phyloP scores from a whole-genome alignment of 2,113 vertebrate species.

The Dromas ardeola region DNA sequence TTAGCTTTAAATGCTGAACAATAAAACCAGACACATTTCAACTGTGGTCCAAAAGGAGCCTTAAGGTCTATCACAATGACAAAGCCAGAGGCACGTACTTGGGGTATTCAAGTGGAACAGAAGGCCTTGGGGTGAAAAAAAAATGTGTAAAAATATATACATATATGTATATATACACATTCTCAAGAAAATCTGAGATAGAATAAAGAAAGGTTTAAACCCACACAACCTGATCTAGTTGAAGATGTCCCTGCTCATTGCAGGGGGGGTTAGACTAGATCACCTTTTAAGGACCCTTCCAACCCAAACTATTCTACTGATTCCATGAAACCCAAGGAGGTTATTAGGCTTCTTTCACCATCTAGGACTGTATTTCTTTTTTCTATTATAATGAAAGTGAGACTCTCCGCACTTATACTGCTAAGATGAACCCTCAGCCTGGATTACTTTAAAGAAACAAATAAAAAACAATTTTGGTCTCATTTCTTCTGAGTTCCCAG shows the following conservation, averaged over 20 bases:
- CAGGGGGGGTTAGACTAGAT: neutral
- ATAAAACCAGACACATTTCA: neutral
- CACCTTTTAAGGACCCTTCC: neutral
- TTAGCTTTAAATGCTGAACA: neutral
- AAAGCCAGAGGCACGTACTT: neutral
- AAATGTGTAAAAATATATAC: no score
- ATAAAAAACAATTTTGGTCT: neutral
- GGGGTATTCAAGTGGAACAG: neutral
- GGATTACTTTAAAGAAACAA: neutral
- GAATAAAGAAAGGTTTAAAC: neutral
- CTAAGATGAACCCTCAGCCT: neutral
- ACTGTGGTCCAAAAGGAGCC: neutral
- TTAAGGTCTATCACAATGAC: neutral
- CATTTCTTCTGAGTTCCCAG: neutral
- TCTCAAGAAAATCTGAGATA: neutral
- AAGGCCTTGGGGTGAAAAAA: neutral
- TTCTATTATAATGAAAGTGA: neutral
- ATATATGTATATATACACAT: neutral
- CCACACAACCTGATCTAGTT: neutral
- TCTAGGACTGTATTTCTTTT: neutral
- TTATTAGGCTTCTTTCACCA: neutral
- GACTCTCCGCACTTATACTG: neutral
- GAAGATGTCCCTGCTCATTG: neutral
- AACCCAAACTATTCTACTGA: neutral
- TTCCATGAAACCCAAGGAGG: neutral